Base-by-base conservation (phyloP, 2,113 vertebrate genomes). In the Neoarius graeffei region DNA sequence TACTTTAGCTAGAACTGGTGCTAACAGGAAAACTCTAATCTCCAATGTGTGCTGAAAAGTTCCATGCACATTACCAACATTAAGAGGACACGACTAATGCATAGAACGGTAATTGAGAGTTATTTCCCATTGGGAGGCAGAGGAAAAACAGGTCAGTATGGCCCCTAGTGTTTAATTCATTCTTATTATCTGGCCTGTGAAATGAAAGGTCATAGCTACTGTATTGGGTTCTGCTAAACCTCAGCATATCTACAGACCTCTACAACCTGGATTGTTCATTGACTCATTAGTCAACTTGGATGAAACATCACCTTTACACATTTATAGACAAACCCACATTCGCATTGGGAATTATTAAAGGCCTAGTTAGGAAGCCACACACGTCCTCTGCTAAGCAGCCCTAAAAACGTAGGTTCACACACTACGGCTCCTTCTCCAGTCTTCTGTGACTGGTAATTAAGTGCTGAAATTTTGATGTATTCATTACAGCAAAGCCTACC, bases 361-460 rank as follows among this genome's bases (percentile, higher is more conserved):
- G 79, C 62, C 85, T 67, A 15, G 84, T 91, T 76, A 83, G 59
- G 69, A 91, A 89, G 82, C 88, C 42, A 69, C 64, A 83, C 90
- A 92, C 89, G 86, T 91, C 88, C 88, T 74, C 54, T 64, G 73
- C 83, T 82, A 90, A 91, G 35, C 85, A 89, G 83, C 73, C 83
- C 81, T 60, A 35, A 60, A 88, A 89, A 89, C 71, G 67, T 20
- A 25, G 52, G 69, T 87, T 88, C 77, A 62, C 81, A 71, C 71
- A 88, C 85, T 77, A 81, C 67, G 67, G 85, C 85, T 79, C 56
- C 60, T 79, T 84, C 83, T 77, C 86, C 76, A 83, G 74, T 86
- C 88, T 71, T 87, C 89, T 30, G 56, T 91, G 89, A 88, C 89
- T 77, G 87, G 82, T 89, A 89, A 89, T 91, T 91, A 91, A 86